Evolutionary conservation across 1,140 invertebrate species (phyloP), one percentile per base, ranked within the genome.

Genomic region (Planococcus citri): DNA sequence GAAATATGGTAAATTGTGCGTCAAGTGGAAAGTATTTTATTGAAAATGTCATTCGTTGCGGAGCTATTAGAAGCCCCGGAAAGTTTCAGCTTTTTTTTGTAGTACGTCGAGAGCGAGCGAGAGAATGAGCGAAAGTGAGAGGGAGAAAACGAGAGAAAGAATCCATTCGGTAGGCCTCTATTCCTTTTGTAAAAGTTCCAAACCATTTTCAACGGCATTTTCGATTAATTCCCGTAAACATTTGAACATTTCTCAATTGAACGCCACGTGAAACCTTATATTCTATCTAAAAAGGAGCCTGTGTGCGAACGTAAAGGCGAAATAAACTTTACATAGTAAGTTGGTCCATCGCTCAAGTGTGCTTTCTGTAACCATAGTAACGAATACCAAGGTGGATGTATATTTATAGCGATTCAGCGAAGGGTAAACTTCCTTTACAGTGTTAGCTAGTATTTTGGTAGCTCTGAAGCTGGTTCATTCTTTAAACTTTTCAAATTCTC

Each of bases 241-340:
- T 64, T 64, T 64, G 60, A 64, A 27, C 60, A 64, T 64, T 64
- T 64, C 60, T 64, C 60, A 64, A 64, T 64, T 64, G 60, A 27
- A 27, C 60, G 60, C 60, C 60, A 21, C 60, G 60, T 64, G 22
- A 64, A 64, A 64, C 60, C 60, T 64, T 64, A 25, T 25, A 27
- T 64, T 64, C 25, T 64, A 64, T 64, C 22, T 64, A 27, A 25
- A 64, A 64, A 64, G 60, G 60, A 64, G 60, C 60, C 60, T 25
- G 60, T 64, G 22, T 64, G 60, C 21, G 25, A 64, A 64, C 60
- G 60, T 64, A 25, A 64, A 64, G 60, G 60, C 60, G 60, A 64
- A 64, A 64, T 64, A 64, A 64, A 64, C 60, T 64, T 64, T 64
- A 64, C 60, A 64, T 64, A 64, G 60, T 64, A 64, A 64, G 60